These are phyloP conservation scores for Chamaetylas fuelleborni DNA, from an alignment of 2,113 vertebrate species.

Conservation along the genomic window DNA sequence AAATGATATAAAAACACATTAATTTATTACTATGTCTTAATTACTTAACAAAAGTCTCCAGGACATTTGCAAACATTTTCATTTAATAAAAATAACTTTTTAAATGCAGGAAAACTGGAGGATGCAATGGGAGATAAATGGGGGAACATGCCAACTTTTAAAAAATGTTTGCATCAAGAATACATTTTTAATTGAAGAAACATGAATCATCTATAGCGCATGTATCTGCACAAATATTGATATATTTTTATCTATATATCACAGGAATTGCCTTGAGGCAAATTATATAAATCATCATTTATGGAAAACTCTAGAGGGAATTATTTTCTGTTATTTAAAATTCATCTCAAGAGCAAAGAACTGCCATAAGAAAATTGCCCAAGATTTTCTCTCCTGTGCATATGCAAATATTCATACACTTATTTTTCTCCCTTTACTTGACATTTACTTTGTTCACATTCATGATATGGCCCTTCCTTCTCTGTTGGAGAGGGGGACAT, in stretches of 20 bases:
- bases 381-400: background rate
- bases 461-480: background rate
- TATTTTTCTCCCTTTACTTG: slow-evolving; percentile 47
- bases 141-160: background rate
- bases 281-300: slow-evolving; percentile 36
- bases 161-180: background rate
- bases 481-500: background rate
- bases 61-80: background rate
- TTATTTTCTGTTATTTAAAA: slow-evolving; percentile 41
- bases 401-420: background rate
- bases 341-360: slow-evolving; percentile 9
- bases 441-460: slow-evolving; percentile 14
- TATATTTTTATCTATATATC: slow-evolving; percentile 28
- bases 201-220: background rate
- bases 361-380: background rate
- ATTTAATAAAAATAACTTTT: background rate
- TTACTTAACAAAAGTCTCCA: background rate
- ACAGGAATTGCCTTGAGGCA: slow-evolving; percentile 1
- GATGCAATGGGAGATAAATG: background rate
- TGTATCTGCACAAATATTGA: slow-evolving; percentile 27
- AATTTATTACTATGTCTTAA: background rate
- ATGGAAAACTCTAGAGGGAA: background rate
- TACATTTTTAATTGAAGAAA: slow-evolving; percentile 6
- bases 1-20: background rate
- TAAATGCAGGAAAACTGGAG: background rate